These are phyloP conservation scores for Hiodon tergisus DNA, from an alignment of 2,113 vertebrate species.

Conservation along the genomic window DNA sequence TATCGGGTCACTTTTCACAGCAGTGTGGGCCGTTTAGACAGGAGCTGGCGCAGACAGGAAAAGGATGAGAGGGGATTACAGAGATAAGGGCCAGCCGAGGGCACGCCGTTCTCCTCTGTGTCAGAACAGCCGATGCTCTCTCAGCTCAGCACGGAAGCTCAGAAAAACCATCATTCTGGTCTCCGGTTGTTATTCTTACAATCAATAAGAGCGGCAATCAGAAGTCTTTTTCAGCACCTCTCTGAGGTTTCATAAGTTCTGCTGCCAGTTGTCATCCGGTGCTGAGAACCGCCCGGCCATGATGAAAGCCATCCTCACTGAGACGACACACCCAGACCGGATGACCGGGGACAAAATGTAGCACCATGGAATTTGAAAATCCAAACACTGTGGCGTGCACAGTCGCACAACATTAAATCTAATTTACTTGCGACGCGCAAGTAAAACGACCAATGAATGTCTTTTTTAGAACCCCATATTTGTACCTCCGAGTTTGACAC, in stretches of 20 bases:
- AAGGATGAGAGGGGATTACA: slow-evolving; percentile 51
- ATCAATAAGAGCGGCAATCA: slow-evolving; percentile 54
- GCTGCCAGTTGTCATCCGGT: slow-evolving; percentile 46
- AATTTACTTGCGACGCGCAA: no score
- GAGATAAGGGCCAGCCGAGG: slow-evolving; percentile 44
- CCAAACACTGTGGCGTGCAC: neutral
- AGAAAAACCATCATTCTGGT: slow-evolving; percentile 25
- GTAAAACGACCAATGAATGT: no score
- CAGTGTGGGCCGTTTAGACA: slow-evolving; percentile 12
- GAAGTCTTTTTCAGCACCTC: slow-evolving; percentile 37
- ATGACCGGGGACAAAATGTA: neutral
- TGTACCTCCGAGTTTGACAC: no score
- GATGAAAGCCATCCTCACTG: slow-evolving; percentile 23
- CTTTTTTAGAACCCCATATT: no score
- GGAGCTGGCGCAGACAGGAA: slow-evolving; percentile 45
- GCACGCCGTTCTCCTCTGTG: slow-evolving; percentile 12
- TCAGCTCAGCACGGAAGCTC: neutral
- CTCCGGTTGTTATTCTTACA: slow-evolving; percentile 29
- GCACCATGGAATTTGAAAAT: neutral
- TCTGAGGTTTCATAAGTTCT: slow-evolving; percentile 41
- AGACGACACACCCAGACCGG: neutral
- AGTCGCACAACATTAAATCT: neutral
- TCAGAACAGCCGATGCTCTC: slow-evolving; percentile 14
- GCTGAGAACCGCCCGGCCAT: slow-evolving; percentile 35
- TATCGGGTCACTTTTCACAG: slow-evolving; percentile 43